These are phyloP conservation scores for Pluvialis apricaria DNA, from an alignment of 2,113 vertebrate genomes.

Conservation along the genomic window DNA sequence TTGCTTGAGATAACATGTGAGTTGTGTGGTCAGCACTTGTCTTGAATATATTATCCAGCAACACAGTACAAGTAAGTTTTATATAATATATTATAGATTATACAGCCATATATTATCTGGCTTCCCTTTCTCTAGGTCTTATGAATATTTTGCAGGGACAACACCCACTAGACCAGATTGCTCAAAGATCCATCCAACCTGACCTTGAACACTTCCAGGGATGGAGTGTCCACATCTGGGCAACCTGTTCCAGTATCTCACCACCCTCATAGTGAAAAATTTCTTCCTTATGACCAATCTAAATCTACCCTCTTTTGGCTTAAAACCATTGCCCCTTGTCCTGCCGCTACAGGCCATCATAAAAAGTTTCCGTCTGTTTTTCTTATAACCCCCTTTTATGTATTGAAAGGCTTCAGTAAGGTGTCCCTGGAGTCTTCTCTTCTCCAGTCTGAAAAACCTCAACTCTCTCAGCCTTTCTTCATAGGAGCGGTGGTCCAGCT, in stretches of 20 bases:
- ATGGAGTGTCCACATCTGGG: not conserved
- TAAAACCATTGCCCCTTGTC: not conserved
- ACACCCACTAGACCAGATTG: not conserved
- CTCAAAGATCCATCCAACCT: not conserved
- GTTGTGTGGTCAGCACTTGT: not conserved
- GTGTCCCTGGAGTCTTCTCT: not conserved
- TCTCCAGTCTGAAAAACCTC: not conserved
- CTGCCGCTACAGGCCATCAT: not conserved
- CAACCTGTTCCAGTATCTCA: not conserved
- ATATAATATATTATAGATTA: not conserved
- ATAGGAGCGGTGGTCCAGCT: not conserved
- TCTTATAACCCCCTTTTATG: rapidly evolving
- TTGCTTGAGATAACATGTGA: not conserved
- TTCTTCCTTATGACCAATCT: not conserved
- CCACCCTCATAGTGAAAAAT: not conserved
- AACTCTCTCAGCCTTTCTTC: not conserved
- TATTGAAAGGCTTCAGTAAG: not conserved
- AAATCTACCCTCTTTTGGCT: not conserved
- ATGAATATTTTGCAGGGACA: not conserved
- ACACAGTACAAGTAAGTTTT: not conserved
- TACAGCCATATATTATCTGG: not conserved
- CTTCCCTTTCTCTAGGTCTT: not conserved
- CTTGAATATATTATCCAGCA: not conserved
- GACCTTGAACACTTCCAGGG: not conserved
- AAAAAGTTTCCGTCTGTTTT: not conserved